Base-by-base conservation (phyloP, 1,140 invertebrate species). In the Tetramorium parvispinum region DNA sequence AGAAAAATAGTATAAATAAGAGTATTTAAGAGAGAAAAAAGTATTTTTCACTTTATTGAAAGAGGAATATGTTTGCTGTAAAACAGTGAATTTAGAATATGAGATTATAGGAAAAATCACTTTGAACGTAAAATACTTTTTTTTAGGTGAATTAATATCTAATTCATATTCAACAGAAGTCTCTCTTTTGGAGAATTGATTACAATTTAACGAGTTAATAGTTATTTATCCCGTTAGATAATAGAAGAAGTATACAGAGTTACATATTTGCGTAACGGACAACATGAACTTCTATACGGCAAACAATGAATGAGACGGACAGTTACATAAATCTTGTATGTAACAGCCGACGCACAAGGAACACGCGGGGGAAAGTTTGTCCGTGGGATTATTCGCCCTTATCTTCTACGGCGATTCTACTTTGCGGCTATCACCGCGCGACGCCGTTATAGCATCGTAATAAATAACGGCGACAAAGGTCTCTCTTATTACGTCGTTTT, bases 391-490 rank as follows among this genome's bases (percentile, higher is more conserved):
- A 87, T 61, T 61, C 66, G 68, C 57, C 83, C 85, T 89, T 89
- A 88, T 89, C 87, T 88, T 75, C 63, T 37, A 70, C 21, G 49
- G 37, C 57, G 70, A 57, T 83, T 83, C 79, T 83, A 75, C 79
- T 83, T 61, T 46, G 79, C 79, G 27, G 68, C 79, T 83, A 73
- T 83, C 79, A 66, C 24, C 68, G 53, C 79, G 57, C 75, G 70
- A 71, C 87, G 75, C 75, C 87, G 88, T 77, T 89, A 77, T 73
- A 86, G 68, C 88, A 59, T 86, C 87, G 68, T 85, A 82, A 89
- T 89, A 89, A 89, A 75, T 89, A 76, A 85, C 63, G 88, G 59
- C 70, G 88, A 89, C 88, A 89, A 89, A 89, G 76, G 76, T 70
- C 87, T 77, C 87, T 73, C 87, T 73, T 76, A 76, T 85, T 79